Evolutionary conservation across 2,888 invertebrate species (phyloP), one percentile per base, ranked within the genome.

Genomic region (Coelopa pilipes): DNA sequence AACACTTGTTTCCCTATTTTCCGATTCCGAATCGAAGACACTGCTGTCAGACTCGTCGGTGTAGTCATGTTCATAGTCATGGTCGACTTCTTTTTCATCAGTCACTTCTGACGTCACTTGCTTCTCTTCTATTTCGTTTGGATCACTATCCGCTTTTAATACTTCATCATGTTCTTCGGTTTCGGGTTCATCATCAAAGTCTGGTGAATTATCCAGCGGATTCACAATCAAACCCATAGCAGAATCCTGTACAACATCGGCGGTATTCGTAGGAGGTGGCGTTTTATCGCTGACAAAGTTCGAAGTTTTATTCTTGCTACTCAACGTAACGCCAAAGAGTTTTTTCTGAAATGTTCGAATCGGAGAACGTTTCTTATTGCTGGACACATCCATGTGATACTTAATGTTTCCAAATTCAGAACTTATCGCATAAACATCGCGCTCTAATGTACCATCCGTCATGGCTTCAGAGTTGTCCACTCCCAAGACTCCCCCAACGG

Each of bases 351-450:
- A 80, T 49, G 85, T 84, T 1, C 87, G 78, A 57, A 88, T 87
- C 0, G 88, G 88, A 75, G 87, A 87, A 19, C 86, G 85, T 76
- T 87, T 88, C 73, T 87, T 87, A 73, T 80, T 82, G 24, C 78
- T 77, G 11, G 81, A 80, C 1, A 82, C 78, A 69, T 86, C 85
- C 68, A 82, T 83, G 77, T 87, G 87, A 70, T 88, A 87, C 74
- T 86, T 92, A 5, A 95, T 92, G 79, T 94, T 93, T 1, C 95
- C 95, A 79, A 93, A 93, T 46, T 94, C 93, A 62, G 92, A 94
- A 81, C 94, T 94, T 60, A 95, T 93, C 0, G 95, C 95, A 82
- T 93, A 94, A 15, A 95, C 93, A 82, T 92, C 93, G 24, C 89
- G 89, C 63, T 85, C 84, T 47, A 60, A 19, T 10, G 46, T 76